These are phyloP conservation scores for Acrossocheilus fasciatus DNA, from an alignment of 2,797 vertebrate species.

Conservation along the genomic window DNA sequence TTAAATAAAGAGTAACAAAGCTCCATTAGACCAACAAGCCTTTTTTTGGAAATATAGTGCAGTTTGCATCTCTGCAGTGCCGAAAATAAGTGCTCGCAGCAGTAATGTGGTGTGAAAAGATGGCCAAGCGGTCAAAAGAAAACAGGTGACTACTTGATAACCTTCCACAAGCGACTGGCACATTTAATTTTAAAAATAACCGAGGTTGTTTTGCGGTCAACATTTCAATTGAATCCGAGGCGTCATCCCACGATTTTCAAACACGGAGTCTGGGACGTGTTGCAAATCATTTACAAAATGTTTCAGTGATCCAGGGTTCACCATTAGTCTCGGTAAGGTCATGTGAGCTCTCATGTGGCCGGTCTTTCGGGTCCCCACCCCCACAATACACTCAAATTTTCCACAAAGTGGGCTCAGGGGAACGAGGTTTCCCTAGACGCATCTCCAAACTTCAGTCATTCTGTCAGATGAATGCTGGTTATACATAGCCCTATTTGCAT, in stretches of 20 bases:
- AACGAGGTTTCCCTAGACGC: slow-evolving; percentile 70
- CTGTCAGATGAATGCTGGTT: slow-evolving; percentile 78
- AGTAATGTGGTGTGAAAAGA: slow-evolving; percentile 31
- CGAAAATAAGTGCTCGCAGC: slow-evolving; percentile 17
- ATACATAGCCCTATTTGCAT: slow-evolving; percentile 79
- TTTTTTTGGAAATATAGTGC: not conserved
- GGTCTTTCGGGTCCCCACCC: slow-evolving; percentile 43
- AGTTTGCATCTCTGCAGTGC: not conserved
- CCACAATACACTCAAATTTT: slow-evolving; percentile 56
- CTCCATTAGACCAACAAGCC: not conserved
- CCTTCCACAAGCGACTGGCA: not conserved
- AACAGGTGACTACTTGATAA: slow-evolving; percentile 29
- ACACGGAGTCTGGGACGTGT: slow-evolving; percentile 14
- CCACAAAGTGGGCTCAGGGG: slow-evolving; percentile 55
- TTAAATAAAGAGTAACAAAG: not conserved
- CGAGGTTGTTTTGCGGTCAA: slow-evolving; percentile 1
- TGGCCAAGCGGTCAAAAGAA: slow-evolving; percentile 12
- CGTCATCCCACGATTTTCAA: not conserved
- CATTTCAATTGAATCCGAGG: slow-evolving; percentile 28
- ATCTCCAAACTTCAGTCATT: slow-evolving; percentile 67
- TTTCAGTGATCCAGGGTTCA: slow-evolving; percentile 1
- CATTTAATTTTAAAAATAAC: slow-evolving; percentile 26
- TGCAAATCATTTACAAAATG: slow-evolving; percentile 31
- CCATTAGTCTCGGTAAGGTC: slow-evolving; percentile 55
- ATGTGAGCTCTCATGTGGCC: slow-evolving; percentile 56